Percentiles rank a stretch among this genome's conserved stretches.
These are phyloP conservation scores for Pipra filicauda DNA, from an alignment of 2,113 vertebrate genomes.

Conservation along the genomic window DNA sequence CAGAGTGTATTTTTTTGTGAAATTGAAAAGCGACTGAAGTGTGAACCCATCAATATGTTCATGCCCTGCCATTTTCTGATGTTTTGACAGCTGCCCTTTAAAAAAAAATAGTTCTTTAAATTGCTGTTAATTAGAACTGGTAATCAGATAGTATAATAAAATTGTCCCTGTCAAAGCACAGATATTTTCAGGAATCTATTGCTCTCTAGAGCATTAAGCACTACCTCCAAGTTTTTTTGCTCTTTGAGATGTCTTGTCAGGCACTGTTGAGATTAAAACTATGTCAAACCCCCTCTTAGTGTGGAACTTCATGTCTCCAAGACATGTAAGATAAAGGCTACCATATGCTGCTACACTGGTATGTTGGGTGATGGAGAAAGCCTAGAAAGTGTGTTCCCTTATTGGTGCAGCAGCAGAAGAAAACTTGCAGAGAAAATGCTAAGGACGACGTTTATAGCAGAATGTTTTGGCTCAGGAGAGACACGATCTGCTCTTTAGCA, in stretches of 20 bases:
- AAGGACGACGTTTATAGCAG: background rate
- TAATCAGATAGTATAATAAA: background rate
- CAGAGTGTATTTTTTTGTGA: background rate
- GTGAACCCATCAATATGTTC: constrained; percentile 47
- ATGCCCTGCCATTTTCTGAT: constrained; percentile 10
- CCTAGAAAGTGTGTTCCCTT: constrained; percentile 21
- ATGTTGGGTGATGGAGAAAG: background rate
- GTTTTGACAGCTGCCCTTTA: constrained; percentile 51
- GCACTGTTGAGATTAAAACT: background rate
- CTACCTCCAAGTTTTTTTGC: background rate
- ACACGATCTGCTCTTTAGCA: background rate
- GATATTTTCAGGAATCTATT: background rate
- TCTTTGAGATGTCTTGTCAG: background rate
- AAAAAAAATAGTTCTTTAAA: constrained; percentile 8
- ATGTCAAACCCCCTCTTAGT: background rate
- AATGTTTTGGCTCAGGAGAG: background rate
- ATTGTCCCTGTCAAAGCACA: background rate
- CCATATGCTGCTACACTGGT: constrained; percentile 11
- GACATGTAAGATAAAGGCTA: background rate
- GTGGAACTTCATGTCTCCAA: background rate
- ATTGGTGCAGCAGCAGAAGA: background rate
- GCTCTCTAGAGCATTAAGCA: background rate
- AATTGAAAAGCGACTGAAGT: background rate
- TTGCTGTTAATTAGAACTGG: constrained; percentile 11
- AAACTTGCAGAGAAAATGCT: background rate